Base-by-base conservation (phyloP, 1,140 invertebrate species). In the Kradibia gibbosae region DNA sequence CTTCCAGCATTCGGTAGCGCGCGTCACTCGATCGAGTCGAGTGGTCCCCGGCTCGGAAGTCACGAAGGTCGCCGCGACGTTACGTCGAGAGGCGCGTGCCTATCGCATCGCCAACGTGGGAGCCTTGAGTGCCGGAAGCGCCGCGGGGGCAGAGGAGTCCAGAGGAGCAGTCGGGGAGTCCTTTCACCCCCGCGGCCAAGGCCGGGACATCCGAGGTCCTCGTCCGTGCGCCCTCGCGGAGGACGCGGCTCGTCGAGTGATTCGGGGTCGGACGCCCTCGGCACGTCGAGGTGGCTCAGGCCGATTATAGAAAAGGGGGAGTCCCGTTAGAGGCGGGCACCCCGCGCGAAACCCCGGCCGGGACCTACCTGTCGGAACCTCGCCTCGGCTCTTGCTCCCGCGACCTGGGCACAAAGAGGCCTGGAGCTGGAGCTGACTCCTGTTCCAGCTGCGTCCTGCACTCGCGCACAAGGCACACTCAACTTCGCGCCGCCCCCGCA, bases 381-480 rank as follows among this genome's bases (percentile, higher is more conserved):
- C 67, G 67, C 34, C 22, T 17, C 67, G 20, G 57, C 28, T 28
- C 13, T 15, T n/a, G 8, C 31, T 65, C 34, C 31, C 28, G n/a
- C n/a, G n/a, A n/a, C 62, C 62, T 22, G 62, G 62, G 17, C 20
- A 20, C 50, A 20, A 3, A 20, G 50, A 11, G 3, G 20, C 50
- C n/a, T n/a, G n/a, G n/a, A n/a, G n/a, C 20, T 50, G 71, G 5
- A 10, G 31, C 60, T 34, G 42, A 50, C 73, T 79, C 67, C 39
- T 60, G 39, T 48, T 3, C 10, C 36, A 8, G 7, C 39, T 1
- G 39, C 39, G 8, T 45, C 67, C 4, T 13, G 71, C 48, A 4
- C 17, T 22, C 48, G 45, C 25, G 31, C 71, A 73, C 48, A 48
- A 50, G 8, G 8, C n/a, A 53, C 71, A 17, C 25, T 53, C 22